Evolutionary conservation across 2,888 invertebrate species (phyloP).

Genomic region (Scrobipalpa costella): DNA sequence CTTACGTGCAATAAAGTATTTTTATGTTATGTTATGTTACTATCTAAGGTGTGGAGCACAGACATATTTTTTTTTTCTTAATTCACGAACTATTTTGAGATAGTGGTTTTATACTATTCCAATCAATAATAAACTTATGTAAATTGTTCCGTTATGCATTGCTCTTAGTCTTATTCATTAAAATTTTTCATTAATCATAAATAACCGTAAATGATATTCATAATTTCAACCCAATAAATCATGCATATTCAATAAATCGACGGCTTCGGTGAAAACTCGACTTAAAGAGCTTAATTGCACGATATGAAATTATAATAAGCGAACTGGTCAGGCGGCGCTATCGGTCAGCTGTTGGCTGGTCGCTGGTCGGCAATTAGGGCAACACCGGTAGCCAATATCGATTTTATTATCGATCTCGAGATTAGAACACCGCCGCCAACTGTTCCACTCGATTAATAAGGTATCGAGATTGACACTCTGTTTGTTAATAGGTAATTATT

Average conservation of each 20-base stretch:
- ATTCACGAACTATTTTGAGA: neutral
- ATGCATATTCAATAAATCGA: constrained; percentile 15
- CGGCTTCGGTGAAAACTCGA: constrained; percentile 14
- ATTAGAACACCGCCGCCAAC: constrained; percentile 21
- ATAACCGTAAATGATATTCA: neutral
- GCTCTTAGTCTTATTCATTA: neutral
- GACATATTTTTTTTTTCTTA: too few relatives aligned
- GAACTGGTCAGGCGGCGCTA: constrained; percentile 8
- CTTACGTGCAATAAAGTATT: too few relatives aligned
- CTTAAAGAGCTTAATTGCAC: constrained; percentile 16
- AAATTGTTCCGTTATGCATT: neutral
- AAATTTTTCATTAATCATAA: neutral
- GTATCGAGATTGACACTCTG: constrained; percentile 19
- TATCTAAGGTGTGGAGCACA: too few relatives aligned
- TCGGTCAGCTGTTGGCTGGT: constrained; percentile 19
- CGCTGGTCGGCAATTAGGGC: constrained; percentile 31
- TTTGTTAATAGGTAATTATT: constrained; percentile 20
- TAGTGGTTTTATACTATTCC: too few relatives aligned
- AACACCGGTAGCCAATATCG: constrained; percentile 33
- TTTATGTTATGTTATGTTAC: too few relatives aligned
- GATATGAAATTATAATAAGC: constrained; percentile 18
- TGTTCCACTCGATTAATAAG: constrained; percentile 19
- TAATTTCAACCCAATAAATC: neutral
- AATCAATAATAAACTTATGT: too few relatives aligned
- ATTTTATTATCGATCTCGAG: constrained; percentile 24